Evolutionary conservation across 1,140 invertebrate species (phyloP).

Genomic region (Drosophila arizonae): DNA sequence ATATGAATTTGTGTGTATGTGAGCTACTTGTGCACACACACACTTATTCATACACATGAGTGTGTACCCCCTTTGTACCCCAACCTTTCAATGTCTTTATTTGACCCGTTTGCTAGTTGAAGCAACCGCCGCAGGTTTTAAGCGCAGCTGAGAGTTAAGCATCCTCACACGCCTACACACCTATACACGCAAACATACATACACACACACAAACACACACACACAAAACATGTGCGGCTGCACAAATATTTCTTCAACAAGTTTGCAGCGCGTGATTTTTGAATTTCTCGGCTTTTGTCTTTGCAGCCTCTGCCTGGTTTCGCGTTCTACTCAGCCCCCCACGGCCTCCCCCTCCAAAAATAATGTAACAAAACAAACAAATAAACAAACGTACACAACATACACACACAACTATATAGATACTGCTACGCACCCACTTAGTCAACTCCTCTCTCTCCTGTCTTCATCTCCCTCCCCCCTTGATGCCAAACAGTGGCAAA

Average conservation of each 20-base stretch:
- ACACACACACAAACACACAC: conserved; percentile 15
- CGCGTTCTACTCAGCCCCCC: conserved; percentile 14
- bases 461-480: not conserved
- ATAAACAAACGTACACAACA: conserved; percentile 59
- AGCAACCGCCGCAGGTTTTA: conserved; percentile 27
- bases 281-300: conserved; percentile 66
- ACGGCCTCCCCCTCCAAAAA: conserved; percentile 7
- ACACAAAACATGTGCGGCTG: conserved; percentile 25
- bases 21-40: conserved; percentile 14
- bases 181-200: not conserved
- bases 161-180: not conserved
- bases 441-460: conserved; percentile 4
- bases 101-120: conserved; percentile 26
- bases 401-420: conserved; percentile 16
- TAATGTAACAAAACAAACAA: conserved; percentile 76
- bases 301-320: conserved; percentile 15
- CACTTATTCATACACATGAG: not conserved
- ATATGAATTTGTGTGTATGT: conserved; percentile 2
- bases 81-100: conserved; percentile 23
- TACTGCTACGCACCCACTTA: conserved; percentile 52
- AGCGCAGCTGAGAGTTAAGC: conserved; percentile 49
- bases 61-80: not conserved
- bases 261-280: conserved; percentile 74
- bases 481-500: conserved; percentile 40
- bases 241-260: conserved; percentile 73